phyloP scores from a whole-genome alignment of 2,113 vertebrate genomes.

The Corythornis cristatus region DNA sequence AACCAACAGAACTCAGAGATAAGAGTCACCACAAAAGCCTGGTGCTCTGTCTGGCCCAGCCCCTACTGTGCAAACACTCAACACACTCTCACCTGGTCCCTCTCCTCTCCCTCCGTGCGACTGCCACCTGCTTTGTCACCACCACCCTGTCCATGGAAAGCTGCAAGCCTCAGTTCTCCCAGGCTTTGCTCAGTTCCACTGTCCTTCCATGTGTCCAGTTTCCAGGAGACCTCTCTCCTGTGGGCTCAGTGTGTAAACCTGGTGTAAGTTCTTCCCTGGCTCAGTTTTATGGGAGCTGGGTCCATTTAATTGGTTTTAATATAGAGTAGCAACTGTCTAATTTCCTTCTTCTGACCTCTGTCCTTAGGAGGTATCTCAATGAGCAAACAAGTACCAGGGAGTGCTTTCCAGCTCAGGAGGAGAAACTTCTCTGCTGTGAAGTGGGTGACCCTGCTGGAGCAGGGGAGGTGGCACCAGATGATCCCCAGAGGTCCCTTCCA shows the following conservation, averaged over 20 bases:
- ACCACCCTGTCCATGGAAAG: background rate
- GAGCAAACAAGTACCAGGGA: background rate
- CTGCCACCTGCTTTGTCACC: background rate
- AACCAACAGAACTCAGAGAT: background rate
- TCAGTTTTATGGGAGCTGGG: background rate
- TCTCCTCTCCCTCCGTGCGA: background rate
- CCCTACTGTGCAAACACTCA: background rate
- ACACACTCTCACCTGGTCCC: background rate
- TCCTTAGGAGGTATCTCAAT: background rate
- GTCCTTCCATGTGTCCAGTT: background rate
- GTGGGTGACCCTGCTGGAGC: too few species aligned
- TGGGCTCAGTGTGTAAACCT: background rate
- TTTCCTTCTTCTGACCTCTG: background rate
- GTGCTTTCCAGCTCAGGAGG: too few species aligned
- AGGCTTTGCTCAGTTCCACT: background rate
- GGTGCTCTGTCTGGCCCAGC: background rate
- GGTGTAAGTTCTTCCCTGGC: background rate
- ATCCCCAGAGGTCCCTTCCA: too few species aligned
- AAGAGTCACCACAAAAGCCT: background rate
- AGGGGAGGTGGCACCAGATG: too few species aligned
- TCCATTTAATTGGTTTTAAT: background rate
- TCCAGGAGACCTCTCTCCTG: background rate
- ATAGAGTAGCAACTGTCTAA: background rate
- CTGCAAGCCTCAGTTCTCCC: accelerated
- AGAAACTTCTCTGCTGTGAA: too few species aligned